phyloP scores from a whole-genome alignment of 2,888 invertebrate genomes.

The Callyntrura sp. region DNA sequence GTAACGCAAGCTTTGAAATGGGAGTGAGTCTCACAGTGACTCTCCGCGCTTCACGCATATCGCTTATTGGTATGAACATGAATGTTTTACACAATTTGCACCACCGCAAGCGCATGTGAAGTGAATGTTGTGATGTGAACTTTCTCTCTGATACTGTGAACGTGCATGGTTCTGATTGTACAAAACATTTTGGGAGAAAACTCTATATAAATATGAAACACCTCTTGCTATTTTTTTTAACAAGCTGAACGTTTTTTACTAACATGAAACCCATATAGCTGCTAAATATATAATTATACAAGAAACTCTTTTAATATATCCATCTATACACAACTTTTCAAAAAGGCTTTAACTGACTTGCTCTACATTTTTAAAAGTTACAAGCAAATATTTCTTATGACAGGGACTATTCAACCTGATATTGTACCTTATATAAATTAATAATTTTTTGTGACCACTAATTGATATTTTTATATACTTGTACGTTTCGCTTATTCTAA shows the following conservation, averaged over 20 bases:
- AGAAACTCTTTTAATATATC: too few relatives aligned
- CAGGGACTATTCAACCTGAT: too few relatives aligned
- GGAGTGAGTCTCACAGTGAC: too few relatives aligned
- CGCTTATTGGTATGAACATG: not conserved
- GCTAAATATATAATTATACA: too few relatives aligned
- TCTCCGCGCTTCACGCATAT: too few relatives aligned
- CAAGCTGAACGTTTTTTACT: constrained; percentile 25
- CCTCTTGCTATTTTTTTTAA: constrained; percentile 26
- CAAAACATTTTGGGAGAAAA: not conserved
- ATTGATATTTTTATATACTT: too few relatives aligned
- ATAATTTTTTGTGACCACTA: too few relatives aligned
- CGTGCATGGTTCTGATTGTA: not conserved
- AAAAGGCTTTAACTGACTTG: constrained; percentile 29
- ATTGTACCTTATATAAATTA: too few relatives aligned
- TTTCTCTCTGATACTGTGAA: not conserved
- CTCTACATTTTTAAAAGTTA: constrained; percentile 45
- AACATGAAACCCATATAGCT: not conserved
- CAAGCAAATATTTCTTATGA: not conserved
- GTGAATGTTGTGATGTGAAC: not conserved
- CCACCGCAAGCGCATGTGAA: not conserved
- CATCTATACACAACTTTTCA: too few relatives aligned
- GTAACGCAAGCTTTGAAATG: too few relatives aligned
- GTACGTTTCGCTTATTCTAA: too few relatives aligned
- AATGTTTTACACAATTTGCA: not conserved
- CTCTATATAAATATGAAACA: constrained; percentile 44